Base-by-base conservation (phyloP, 2,888 invertebrate species). In the Unio pictorum region DNA sequence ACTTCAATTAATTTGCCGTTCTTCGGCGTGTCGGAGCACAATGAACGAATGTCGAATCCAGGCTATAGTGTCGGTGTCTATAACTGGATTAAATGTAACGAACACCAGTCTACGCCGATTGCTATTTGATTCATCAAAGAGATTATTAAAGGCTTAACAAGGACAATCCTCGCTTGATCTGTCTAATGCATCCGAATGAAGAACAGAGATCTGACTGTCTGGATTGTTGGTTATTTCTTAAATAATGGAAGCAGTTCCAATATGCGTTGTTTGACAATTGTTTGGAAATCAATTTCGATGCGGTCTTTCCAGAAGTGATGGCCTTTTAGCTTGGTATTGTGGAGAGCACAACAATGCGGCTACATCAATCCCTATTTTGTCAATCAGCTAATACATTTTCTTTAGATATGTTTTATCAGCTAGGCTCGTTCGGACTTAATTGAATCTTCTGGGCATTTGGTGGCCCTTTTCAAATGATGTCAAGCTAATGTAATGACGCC, bases 391-490 rank as follows among this genome's bases (percentile, higher is more conserved):
- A 75, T 75, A 75, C 68, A 73, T 68, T 71, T 67, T 65, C 65
- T n/a, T 64, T 68, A 69, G 67, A 69, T 67, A 55, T 45, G 55
- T 60, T 61, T 58, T 73, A 75, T 75, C 75, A 67, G 71, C 71
- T 69, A 65, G 61, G 65, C 75, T 73, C 73, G 73, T 73, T 65
- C 68, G 68, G 59, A 69, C 73, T 71, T 75, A 75, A 75, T 75
- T 75, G 75, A 75, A 75, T 75, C 73, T 75, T 75, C 75, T 73
- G 68, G 73, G 73, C 73, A 75, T 75, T 75, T 75, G 75, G 69
- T 75, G 71, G 71, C 67, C 67, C 59, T 67, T 71, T 67, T 68
- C 71, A 75, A 75, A 64, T 71, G 73, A 75, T 75, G 75, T 75
- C 75, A 75, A 75, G 73, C 75, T 45, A 45, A 45, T 45, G 45